phyloP scores from a whole-genome alignment of 1,140 invertebrate species.

The Plodia interpunctella region DNA sequence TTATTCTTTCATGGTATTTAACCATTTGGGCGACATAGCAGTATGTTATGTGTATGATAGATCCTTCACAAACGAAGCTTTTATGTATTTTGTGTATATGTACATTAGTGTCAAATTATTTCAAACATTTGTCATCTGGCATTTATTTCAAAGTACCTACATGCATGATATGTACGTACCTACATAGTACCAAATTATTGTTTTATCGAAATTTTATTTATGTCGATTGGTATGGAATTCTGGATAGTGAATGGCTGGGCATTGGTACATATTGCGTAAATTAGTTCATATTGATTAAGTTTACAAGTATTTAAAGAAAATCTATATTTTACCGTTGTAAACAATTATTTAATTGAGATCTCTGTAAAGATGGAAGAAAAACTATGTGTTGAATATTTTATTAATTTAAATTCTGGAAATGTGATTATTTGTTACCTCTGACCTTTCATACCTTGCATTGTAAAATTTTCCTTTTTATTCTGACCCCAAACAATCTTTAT shows the following conservation, averaged over 20 bases:
- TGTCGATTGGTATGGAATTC: constrained; percentile 6
- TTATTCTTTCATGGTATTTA: background rate
- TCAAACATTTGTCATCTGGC: constrained; percentile 12
- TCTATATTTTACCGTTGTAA: background rate
- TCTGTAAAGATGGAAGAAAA: background rate
- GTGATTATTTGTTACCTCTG: background rate
- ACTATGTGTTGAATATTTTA: background rate
- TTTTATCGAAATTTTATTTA: constrained; percentile 23
- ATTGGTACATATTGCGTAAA: background rate
- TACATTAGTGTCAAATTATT: constrained; percentile 23
- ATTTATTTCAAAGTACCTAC: constrained; percentile 10
- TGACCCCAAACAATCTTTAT: background rate
- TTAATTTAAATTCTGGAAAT: background rate
- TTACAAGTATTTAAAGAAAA: background rate
- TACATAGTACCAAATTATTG: constrained; percentile 10
- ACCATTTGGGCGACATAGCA: background rate
- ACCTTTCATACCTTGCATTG: constrained; percentile 28
- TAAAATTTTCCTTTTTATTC: constrained; percentile 13
- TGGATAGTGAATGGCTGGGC: background rate
- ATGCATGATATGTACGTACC: constrained; percentile 2
- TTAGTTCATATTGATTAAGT: background rate
- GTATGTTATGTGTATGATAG: constrained; percentile 13
- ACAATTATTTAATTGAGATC: background rate
- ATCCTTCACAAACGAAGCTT: constrained; percentile 24
- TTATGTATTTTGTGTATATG: constrained; percentile 23